Base-by-base conservation (phyloP, 2,888 invertebrate species). In the Cremastinae sp. region DNA sequence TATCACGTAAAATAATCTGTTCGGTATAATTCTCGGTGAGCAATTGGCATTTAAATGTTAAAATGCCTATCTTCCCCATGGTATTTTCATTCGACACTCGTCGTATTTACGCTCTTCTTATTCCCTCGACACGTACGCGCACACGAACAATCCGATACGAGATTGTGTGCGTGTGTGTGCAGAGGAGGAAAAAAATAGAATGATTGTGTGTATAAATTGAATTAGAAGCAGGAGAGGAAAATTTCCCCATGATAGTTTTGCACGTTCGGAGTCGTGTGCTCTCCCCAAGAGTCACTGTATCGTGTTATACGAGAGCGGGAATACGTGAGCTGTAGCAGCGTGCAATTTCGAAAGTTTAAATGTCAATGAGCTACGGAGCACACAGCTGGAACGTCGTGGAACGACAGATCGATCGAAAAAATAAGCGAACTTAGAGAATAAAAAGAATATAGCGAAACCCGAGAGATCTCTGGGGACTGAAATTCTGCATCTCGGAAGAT, bases 31-130 rank as follows among this genome's bases (percentile, higher is more conserved):
- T 51, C 16, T 16, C 12, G 28, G 22, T 2, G 36, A 84, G 79
- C 80, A 83, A 80, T 82, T 88, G 88, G 87, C 88, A 88, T 88
- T 88, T 88, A 88, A 88, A 88, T 88, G 88, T 88, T 87, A 87
- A 81, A 82, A 82, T 36, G 69, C 41, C 84, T 83, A 84, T 84
- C 83, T 83, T 82, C 81, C 78, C 82, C 81, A 79, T 88, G 88
- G 83, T 88, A 88, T 88, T 88, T 88, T 68, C 64, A 69, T 82
- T 43, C n/a, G 54, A 28, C 34, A 75, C 59, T 70, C 45, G 47
- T 68, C 74, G 69, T 53, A 41, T 78, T 43, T 49, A 66, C 65
- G 64, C 64, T 65, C 51, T 78, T 66, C 54, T 34, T 61, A 20
- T 47, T 28, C 36, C 28, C 3, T 28, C 10, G 9, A 45, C 51